Evolutionary conservation across 2,113 vertebrate genomes (phyloP).

Genomic region (Thryonomys swinderianus): DNA sequence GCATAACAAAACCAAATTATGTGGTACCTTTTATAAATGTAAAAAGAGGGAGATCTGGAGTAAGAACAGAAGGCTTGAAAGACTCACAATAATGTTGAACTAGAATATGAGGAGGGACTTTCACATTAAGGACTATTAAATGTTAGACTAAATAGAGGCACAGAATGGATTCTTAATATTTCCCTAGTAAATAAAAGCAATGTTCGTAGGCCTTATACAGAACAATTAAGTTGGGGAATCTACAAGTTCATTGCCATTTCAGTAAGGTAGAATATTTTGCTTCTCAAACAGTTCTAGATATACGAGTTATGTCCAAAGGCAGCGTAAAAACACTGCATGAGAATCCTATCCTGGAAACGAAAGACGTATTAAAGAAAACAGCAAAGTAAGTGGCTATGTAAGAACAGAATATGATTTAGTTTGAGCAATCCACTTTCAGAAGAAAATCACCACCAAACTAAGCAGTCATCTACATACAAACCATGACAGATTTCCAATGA

Average conservation of each 20-base stretch:
- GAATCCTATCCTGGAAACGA: conserved; percentile 21
- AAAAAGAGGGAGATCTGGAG: neutral
- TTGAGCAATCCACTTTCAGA: conserved; percentile 29
- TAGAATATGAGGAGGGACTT: neutral
- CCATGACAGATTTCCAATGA: conserved; percentile 31
- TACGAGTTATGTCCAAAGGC: neutral
- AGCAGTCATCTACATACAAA: neutral
- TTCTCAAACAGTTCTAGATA: neutral
- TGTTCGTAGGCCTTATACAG: neutral
- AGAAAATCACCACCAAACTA: conserved; percentile 49
- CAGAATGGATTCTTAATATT: neutral
- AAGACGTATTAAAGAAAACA: neutral
- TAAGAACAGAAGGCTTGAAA: neutral
- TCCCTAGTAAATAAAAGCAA: neutral
- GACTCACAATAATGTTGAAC: neutral
- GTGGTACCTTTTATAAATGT: neutral
- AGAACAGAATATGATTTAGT: conserved; percentile 9
- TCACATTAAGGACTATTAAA: neutral
- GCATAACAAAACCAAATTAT: neutral
- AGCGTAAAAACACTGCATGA: neutral
- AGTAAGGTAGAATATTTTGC: neutral
- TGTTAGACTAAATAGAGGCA: neutral
- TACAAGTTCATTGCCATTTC: neutral
- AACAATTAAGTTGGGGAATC: conserved; percentile 16
- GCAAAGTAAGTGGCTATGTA: neutral